These are phyloP conservation scores for Ophioninae sp. DNA, from an alignment of 2,888 invertebrate species.

Conservation along the genomic window DNA sequence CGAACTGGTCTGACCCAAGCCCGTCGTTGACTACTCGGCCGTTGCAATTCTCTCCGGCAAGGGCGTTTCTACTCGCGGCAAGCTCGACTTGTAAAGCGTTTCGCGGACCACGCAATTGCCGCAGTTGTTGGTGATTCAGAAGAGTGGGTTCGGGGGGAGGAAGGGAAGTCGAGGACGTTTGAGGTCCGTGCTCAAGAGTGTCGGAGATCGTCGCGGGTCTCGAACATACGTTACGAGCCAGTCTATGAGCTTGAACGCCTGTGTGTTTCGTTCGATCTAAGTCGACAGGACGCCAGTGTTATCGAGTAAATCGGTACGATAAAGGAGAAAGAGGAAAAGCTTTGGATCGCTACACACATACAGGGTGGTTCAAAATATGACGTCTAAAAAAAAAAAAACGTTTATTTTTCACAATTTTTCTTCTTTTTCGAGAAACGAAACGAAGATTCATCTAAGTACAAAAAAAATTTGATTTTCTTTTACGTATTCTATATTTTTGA, in stretches of 20 bases:
- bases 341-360: not conserved
- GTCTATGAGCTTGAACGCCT: slow-evolving; percentile 23
- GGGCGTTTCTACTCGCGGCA: slow-evolving; percentile 54
- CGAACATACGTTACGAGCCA: not conserved
- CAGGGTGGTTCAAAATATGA: not conserved
- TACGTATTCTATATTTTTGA: too few relatives aligned
- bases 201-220: slow-evolving; percentile 42
- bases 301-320: slow-evolving; percentile 4
- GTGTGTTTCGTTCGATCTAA: slow-evolving; percentile 49
- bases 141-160: slow-evolving; percentile 55
- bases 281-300: slow-evolving; percentile 29
- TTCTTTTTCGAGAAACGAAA: too few relatives aligned
- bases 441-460: too few relatives aligned
- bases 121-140: slow-evolving; percentile 4
- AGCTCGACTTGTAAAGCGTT: slow-evolving; percentile 19
- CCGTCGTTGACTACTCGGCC: slow-evolving; percentile 34
- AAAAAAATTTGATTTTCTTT: too few relatives aligned
- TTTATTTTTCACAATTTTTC: too few relatives aligned
- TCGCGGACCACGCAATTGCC: not conserved
- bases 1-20: slow-evolving; percentile 24
- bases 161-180: slow-evolving; percentile 61
- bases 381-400: not conserved
- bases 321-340: slow-evolving; percentile 30
- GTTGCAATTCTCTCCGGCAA: slow-evolving; percentile 37
- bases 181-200: slow-evolving; percentile 49